Evolutionary conservation across 2,888 invertebrate species (phyloP).

Genomic region (Doris montereyensis): DNA sequence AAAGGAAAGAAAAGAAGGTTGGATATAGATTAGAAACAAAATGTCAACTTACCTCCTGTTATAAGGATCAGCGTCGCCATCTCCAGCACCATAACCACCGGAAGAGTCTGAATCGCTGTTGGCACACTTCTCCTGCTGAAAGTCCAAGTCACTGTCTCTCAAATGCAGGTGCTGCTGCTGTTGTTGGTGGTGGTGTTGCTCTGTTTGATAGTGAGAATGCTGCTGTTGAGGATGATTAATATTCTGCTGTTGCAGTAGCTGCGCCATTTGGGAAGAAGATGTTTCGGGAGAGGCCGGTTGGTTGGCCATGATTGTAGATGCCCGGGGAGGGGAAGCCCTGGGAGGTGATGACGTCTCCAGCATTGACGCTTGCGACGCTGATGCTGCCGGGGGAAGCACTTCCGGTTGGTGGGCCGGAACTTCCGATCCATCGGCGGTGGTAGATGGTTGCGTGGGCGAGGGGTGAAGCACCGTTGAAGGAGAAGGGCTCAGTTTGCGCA

Average conservation of each 20-base stretch:
- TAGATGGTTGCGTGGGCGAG: not conserved
- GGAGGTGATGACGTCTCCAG: not conserved
- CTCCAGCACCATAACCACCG: not conserved
- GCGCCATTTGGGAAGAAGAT: not conserved
- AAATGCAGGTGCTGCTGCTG: not conserved
- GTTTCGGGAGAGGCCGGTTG: not conserved
- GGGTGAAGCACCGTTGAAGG: conserved; percentile 21
- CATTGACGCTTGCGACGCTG: conserved; percentile 11
- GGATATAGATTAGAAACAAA: not conserved
- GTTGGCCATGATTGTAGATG: not conserved
- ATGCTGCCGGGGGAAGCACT: conserved; percentile 26
- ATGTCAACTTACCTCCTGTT: conserved; percentile 27
- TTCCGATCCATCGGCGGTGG: conserved; percentile 22
- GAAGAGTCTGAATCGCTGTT: conserved; percentile 38
- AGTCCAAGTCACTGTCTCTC: not conserved
- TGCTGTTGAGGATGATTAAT: not conserved
- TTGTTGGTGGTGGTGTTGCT: conserved; percentile 8
- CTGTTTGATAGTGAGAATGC: not conserved
- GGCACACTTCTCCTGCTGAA: conserved; percentile 10
- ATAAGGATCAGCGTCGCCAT: too few species aligned
- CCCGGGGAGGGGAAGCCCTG: not conserved
- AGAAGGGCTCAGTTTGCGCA: conserved; percentile 29
- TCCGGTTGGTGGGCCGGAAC: conserved; percentile 23
- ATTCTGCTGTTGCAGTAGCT: not conserved
- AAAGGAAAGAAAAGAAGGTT: not conserved